Percentiles rank a stretch among this genome's conserved stretches.
Evolutionary conservation across 2,888 invertebrate genomes (phyloP).

Genomic region (Atherix ibis): DNA sequence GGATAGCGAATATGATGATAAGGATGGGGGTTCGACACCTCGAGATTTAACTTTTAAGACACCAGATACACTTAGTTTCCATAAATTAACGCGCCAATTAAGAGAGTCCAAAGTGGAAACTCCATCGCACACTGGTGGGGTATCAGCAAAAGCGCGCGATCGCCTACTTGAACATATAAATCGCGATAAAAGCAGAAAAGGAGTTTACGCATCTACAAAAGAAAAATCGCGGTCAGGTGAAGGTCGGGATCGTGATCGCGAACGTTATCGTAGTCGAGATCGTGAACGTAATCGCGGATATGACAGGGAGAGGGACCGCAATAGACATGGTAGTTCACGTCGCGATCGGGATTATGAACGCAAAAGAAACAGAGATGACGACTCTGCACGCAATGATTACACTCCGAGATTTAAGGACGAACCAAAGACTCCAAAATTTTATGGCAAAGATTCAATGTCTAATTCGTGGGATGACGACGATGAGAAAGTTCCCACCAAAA

Average conservation of each 20-base stretch:
- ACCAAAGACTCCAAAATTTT: slow-evolving; percentile 64
- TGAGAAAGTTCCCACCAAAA: slow-evolving; percentile 37
- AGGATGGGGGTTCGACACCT: slow-evolving; percentile 16
- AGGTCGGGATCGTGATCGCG: slow-evolving; percentile 29
- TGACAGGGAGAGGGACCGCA: slow-evolving; percentile 13
- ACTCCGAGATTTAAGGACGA: slow-evolving; percentile 60
- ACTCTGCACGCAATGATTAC: slow-evolving; percentile 32
- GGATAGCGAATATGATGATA: slow-evolving; percentile 34
- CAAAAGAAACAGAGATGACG: slow-evolving; percentile 16
- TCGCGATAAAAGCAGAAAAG: slow-evolving; percentile 34
- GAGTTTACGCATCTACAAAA: slow-evolving; percentile 53
- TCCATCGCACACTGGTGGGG: slow-evolving; percentile 86
- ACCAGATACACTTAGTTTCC: slow-evolving; percentile 24
- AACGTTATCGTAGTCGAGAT: slow-evolving; percentile 18
- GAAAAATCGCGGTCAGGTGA: slow-evolving; percentile 34
- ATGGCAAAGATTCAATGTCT: slow-evolving; percentile 43
- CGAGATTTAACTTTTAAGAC: slow-evolving; percentile 27
- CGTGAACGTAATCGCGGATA: slow-evolving; percentile 17
- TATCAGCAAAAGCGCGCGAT: slow-evolving; percentile 49
- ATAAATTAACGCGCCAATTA: slow-evolving; percentile 44
- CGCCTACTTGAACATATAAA: slow-evolving; percentile 51
- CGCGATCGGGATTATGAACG: slow-evolving; percentile 24
- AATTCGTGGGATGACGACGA: slow-evolving; percentile 50
- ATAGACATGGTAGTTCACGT: slow-evolving; percentile 15
- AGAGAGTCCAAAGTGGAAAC: slow-evolving; percentile 72